phyloP scores from a whole-genome alignment of 2,888 invertebrate species.

The Allacma fusca region DNA sequence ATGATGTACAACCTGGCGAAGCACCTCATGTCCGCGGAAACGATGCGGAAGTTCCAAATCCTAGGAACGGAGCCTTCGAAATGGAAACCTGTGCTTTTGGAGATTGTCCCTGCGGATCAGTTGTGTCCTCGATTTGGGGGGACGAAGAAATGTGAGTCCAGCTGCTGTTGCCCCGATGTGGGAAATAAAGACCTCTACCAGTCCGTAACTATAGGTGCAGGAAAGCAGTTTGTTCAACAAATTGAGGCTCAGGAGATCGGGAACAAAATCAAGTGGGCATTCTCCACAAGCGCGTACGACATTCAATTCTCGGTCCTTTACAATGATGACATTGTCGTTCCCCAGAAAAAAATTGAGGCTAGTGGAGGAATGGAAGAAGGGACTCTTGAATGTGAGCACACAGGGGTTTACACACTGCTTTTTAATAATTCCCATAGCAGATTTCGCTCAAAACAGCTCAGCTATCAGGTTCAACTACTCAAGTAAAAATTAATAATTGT shows the following conservation, averaged over 20 bases:
- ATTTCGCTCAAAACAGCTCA: background rate
- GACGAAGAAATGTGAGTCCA: background rate
- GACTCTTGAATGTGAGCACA: background rate
- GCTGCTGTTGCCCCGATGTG: background rate
- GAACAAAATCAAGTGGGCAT: background rate
- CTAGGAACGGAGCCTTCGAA: background rate
- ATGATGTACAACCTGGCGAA: conserved; percentile 22
- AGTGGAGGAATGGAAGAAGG: background rate
- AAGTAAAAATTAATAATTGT: too few species aligned
- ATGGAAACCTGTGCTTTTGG: background rate
- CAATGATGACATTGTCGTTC: background rate
- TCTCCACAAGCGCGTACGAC: background rate
- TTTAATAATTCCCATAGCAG: background rate
- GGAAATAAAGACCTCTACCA: background rate
- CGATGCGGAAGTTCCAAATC: background rate
- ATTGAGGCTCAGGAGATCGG: background rate
- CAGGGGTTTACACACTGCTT: background rate
- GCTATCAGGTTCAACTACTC: background rate
- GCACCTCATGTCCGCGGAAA: background rate
- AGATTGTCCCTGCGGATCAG: background rate
- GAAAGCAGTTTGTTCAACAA: background rate
- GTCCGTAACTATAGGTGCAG: background rate
- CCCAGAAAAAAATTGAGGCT: background rate
- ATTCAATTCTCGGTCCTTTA: background rate
- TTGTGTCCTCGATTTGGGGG: conserved; percentile 5